Conservation (phyloP, 2,797 vertebrate species). For the Bryconaethiops microstoma region DNA sequence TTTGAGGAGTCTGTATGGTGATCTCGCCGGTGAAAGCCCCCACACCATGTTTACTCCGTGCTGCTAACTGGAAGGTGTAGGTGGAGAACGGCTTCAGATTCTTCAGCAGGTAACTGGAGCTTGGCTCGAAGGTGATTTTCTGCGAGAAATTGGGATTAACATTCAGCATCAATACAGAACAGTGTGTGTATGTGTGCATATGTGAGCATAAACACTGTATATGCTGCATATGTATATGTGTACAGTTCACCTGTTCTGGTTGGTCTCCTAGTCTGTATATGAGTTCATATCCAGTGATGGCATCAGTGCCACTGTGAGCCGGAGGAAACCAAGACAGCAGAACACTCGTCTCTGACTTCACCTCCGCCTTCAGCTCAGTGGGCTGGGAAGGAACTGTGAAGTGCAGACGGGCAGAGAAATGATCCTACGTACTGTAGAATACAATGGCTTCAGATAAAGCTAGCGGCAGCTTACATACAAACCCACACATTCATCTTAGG, state of each 20-base stretch:
- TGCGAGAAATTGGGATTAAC: conserved; percentile 62
- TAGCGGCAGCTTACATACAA: not conserved
- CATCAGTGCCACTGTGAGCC: conserved; percentile 83
- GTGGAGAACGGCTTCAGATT: conserved; percentile 94
- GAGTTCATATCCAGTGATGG: conserved; percentile 92
- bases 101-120: conserved; percentile 88
- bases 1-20: conserved; percentile 94
- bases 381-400: conserved; percentile 90
- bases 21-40: conserved; percentile 95
- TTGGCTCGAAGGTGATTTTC: conserved; percentile 90
- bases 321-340: conserved; percentile 95
- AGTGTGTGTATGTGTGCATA: too few relatives aligned
- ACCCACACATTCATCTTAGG: not conserved
- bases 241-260: conserved; percentile 85
- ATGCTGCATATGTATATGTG: not conserved
- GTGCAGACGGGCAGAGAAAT: conserved; percentile 23
- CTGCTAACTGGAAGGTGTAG: conserved; percentile 93
- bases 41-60: conserved; percentile 92
- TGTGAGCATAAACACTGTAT: not conserved
- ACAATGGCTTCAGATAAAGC: not conserved
- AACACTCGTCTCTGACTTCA: conserved; percentile 96
- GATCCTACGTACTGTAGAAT: not conserved
- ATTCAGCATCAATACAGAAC: not conserved
- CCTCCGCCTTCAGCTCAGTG: conserved; percentile 93
- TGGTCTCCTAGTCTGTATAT: conserved; percentile 90